Percentiles rank a stretch among this genome's conserved stretches.
phyloP scores from a whole-genome alignment of 2,797 vertebrate genomes.

The Aldrovandia affinis region DNA sequence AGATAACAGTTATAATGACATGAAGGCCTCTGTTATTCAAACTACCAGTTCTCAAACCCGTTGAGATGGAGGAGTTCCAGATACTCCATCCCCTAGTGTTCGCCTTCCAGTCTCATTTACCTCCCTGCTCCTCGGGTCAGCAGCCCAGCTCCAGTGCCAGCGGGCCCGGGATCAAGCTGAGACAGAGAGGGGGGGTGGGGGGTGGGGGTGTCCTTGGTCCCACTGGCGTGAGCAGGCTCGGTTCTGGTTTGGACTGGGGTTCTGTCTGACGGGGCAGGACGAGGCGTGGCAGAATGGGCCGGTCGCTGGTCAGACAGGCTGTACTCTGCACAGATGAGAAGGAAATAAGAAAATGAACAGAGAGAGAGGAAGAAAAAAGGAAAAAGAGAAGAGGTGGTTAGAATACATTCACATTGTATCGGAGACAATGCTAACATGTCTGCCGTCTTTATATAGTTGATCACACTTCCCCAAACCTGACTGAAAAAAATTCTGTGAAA shows the following conservation, averaged over 20 bases:
- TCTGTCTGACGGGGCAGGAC: background rate
- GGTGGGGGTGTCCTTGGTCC: background rate
- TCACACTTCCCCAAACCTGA: background rate
- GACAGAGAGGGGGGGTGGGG: background rate
- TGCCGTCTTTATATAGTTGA: background rate
- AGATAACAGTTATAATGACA: background rate
- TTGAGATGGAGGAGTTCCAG: background rate
- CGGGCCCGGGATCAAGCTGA: background rate
- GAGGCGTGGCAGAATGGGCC: background rate
- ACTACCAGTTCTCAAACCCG: background rate
- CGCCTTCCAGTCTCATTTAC: slow-evolving; percentile 51
- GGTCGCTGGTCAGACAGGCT: background rate
- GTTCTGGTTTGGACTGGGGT: background rate
- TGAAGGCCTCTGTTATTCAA: background rate
- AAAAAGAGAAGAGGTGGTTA: background rate
- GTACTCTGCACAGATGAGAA: slow-evolving; percentile 10
- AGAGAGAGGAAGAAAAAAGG: slow-evolving; percentile 11
- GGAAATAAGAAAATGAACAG: slow-evolving; percentile 3
- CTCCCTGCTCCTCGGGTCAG: slow-evolving; percentile 13
- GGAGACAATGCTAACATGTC: background rate
- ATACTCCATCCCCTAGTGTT: slow-evolving; percentile 8
- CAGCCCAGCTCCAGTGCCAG: slow-evolving; percentile 11
- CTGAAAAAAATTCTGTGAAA: background rate
- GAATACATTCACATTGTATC: background rate
- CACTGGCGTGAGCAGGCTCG: background rate